Evolutionary conservation across 2,113 vertebrate genomes (phyloP).

Genomic region (Amazona vittata): DNA sequence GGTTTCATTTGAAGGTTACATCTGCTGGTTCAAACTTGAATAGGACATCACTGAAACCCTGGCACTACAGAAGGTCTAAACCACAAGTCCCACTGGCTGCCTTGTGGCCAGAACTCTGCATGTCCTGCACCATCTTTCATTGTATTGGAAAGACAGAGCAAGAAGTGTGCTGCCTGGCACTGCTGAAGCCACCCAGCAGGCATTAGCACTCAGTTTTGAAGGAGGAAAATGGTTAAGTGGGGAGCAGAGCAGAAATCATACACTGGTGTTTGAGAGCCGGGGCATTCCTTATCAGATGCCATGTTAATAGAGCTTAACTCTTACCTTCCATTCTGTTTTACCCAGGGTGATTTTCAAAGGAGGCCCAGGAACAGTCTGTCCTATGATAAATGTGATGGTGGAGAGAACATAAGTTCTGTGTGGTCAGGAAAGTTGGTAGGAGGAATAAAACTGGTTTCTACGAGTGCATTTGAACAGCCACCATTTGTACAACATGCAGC

Average conservation of each 20-base stretch:
- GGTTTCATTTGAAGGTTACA: neutral
- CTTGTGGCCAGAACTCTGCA: neutral
- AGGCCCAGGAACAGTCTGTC: neutral
- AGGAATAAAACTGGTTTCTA: neutral
- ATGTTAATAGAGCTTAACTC: neutral
- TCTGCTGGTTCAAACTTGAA: neutral
- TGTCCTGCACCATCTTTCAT: neutral
- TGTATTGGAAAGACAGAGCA: neutral
- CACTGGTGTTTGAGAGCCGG: neutral
- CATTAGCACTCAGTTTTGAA: neutral
- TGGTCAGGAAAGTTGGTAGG: neutral
- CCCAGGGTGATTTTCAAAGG: neutral
- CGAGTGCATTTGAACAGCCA: neutral
- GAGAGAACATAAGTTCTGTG: neutral
- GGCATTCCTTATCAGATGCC: neutral
- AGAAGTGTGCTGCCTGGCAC: neutral
- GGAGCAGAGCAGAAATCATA: neutral
- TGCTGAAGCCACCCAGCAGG: neutral
- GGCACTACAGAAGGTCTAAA: neutral
- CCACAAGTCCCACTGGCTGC: neutral
- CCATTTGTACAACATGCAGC: neutral
- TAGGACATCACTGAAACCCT: neutral
- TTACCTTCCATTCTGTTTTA: neutral
- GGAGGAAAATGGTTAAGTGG: neutral
- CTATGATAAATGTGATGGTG: neutral